Evolutionary conservation across 2,797 vertebrate genomes (phyloP).

Genomic region (Tragelaphus eurycerus): DNA sequence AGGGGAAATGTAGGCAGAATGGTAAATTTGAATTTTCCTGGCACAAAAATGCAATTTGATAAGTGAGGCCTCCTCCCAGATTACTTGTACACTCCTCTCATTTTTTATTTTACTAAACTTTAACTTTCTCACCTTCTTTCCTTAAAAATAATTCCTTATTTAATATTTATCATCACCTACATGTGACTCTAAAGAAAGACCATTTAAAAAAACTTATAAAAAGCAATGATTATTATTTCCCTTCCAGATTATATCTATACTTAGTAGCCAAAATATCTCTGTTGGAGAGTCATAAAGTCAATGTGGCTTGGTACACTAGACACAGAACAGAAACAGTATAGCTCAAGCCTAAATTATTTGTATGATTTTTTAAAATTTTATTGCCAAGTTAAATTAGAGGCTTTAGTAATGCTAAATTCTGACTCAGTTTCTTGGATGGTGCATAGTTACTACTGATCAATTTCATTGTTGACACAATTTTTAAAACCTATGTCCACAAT

Average conservation of each 20-base stretch:
- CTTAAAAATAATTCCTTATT: background rate
- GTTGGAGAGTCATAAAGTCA: background rate
- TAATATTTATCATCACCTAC: background rate
- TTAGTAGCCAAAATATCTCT: background rate
- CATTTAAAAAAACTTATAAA: constrained; percentile 7
- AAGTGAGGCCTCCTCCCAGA: constrained; percentile 52
- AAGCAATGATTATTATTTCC: constrained; percentile 15
- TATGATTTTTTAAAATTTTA: background rate
- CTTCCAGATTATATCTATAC: background rate
- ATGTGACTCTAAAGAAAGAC: constrained; percentile 1
- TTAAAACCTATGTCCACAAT: background rate
- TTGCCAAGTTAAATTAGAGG: background rate
- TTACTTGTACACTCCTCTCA: constrained; percentile 32
- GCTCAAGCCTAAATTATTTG: background rate
- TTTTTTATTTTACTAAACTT: constrained; percentile 30
- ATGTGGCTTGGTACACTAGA: background rate
- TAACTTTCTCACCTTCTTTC: background rate
- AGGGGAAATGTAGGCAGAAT: background rate
- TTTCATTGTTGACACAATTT: background rate
- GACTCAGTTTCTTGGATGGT: background rate
- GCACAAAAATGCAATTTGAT: background rate
- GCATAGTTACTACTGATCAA: background rate
- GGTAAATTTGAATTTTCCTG: background rate
- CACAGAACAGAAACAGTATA: background rate
- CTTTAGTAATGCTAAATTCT: background rate